Evolutionary conservation across 2,113 vertebrate species (phyloP).

Genomic region (Pheucticus melanocephalus): DNA sequence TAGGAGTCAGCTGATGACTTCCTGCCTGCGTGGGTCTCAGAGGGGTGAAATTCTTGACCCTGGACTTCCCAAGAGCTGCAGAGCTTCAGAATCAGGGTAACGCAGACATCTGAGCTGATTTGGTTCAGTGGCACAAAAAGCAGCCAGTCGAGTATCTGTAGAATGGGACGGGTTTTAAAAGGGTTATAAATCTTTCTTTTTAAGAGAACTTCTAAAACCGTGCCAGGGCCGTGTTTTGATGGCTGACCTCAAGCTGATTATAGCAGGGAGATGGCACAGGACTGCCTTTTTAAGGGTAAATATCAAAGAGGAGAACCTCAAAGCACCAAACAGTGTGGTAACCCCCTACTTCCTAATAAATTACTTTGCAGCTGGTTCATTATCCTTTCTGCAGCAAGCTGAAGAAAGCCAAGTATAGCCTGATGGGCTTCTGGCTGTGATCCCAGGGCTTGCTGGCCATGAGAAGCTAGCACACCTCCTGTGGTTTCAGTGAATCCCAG

Average conservation of each 20-base stretch:
- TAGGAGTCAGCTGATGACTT: slow-evolving; percentile 46
- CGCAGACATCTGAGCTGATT: not conserved
- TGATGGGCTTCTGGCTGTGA: not conserved
- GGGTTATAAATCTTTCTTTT: not conserved
- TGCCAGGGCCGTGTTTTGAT: not conserved
- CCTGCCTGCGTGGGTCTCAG: not conserved
- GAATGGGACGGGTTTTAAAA: not conserved
- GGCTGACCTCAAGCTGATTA: not conserved
- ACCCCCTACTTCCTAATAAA: not conserved
- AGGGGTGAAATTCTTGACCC: slow-evolving; percentile 44
- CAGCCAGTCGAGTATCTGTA: not conserved
- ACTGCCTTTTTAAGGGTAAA: not conserved
- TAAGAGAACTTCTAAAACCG: not conserved
- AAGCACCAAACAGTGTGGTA: not conserved
- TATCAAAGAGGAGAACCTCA: not conserved
- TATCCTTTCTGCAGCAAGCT: not conserved
- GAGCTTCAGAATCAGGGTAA: not conserved
- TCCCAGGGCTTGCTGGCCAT: rapidly evolving
- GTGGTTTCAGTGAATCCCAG: not conserved
- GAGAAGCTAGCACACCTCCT: not conserved
- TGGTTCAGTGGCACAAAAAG: not conserved
- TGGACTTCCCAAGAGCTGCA: not conserved
- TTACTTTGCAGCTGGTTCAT: not conserved
- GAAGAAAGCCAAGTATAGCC: not conserved
- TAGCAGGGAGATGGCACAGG: not conserved